A percentile compares a stretch with the other conserved stretches of the same genome.
Evolutionary conservation across 2,888 invertebrate species (phyloP).

Genomic region (Mellilla xanthometata): DNA sequence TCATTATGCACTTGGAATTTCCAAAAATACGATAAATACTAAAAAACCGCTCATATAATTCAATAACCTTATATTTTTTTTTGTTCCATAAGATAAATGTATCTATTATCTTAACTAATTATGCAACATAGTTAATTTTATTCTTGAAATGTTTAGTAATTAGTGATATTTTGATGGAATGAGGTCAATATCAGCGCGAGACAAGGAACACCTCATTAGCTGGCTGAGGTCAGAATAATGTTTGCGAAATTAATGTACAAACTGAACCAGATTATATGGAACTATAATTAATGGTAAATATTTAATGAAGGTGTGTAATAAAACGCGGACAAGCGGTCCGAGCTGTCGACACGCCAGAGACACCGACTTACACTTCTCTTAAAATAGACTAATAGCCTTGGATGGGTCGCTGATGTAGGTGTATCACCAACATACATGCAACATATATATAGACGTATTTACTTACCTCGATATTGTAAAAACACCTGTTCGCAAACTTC

Average conservation of each 20-base stretch:
- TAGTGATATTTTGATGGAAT: constrained; percentile 23
- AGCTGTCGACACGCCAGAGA: not conserved
- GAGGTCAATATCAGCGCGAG: constrained; percentile 38
- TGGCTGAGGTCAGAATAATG: constrained; percentile 16
- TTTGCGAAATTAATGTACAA: constrained; percentile 10
- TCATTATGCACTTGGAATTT: no score
- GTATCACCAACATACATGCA: no score
- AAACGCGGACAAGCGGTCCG: constrained; percentile 7
- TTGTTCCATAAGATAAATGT: no score
- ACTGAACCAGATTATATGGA: not conserved
- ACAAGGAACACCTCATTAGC: constrained; percentile 29
- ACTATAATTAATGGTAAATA: not conserved
- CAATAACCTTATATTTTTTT: no score
- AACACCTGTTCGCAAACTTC: no score
- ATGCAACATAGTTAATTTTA: no score
- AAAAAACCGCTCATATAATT: no score
- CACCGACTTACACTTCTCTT: not conserved
- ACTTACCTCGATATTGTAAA: no score
- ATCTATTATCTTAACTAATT: no score
- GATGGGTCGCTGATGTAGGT: no score
- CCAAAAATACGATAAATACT: no score
- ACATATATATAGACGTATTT: no score
- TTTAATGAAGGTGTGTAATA: not conserved
- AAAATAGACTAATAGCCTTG: not conserved
- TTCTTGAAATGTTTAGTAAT: not conserved